Evolutionary conservation across 2,888 invertebrate species (phyloP).

Genomic region (Drosophila pegasa): DNA sequence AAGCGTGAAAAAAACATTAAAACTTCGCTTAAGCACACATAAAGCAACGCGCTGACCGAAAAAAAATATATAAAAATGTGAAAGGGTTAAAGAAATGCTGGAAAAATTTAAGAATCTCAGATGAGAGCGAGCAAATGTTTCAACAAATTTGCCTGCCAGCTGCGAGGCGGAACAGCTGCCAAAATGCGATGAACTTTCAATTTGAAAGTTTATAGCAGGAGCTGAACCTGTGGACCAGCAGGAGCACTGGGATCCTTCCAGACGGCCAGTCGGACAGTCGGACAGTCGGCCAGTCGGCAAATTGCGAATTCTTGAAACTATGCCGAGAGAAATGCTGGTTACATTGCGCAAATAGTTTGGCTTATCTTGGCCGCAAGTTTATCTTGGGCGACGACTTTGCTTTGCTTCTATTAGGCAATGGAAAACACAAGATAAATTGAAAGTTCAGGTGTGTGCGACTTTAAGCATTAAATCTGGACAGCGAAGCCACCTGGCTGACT

Average conservation of each 20-base stretch:
- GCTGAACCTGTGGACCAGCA: slow-evolving; percentile 1
- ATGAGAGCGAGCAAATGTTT: slow-evolving; percentile 22
- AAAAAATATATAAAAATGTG: too few species aligned
- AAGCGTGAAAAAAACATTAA: slow-evolving; percentile 47
- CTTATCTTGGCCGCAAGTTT: slow-evolving; percentile 62
- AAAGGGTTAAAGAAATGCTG: slow-evolving; percentile 18
- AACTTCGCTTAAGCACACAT: slow-evolving; percentile 16
- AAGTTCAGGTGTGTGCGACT: slow-evolving; percentile 67
- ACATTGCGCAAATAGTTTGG: slow-evolving; percentile 59
- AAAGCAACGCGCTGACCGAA: not conserved
- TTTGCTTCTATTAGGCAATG: slow-evolving; percentile 64
- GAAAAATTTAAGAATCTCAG: slow-evolving; percentile 20
- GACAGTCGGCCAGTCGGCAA: slow-evolving; percentile 1
- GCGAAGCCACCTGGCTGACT: not conserved
- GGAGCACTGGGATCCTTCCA: too few species aligned
- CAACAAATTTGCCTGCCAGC: slow-evolving; percentile 40
- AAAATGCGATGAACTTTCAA: slow-evolving; percentile 70
- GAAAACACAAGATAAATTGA: slow-evolving; percentile 73
- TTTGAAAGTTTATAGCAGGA: slow-evolving; percentile 54
- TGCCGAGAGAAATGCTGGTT: slow-evolving; percentile 4
- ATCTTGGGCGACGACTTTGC: slow-evolving; percentile 48
- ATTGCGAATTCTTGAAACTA: slow-evolving; percentile 9
- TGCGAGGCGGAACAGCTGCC: slow-evolving; percentile 43
- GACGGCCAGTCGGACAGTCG: not conserved
- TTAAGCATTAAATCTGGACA: slow-evolving; percentile 50